phyloP scores from a whole-genome alignment of 2,797 vertebrate species.

The Phataginus tetradactyla region DNA sequence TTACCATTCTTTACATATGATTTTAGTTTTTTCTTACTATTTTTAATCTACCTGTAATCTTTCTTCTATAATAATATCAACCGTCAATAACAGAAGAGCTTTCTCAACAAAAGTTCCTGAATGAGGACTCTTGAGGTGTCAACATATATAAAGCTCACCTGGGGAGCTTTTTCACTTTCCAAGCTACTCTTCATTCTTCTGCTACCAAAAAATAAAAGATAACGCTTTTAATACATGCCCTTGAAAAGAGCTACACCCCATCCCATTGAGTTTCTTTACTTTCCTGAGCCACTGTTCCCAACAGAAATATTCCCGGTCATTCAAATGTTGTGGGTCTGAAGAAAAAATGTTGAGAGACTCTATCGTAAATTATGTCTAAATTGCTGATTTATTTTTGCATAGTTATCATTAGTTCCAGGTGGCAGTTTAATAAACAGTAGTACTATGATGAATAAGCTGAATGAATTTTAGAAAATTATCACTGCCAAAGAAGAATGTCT shows the following conservation, averaged over 20 bases:
- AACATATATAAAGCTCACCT: not conserved
- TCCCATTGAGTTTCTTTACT: not conserved
- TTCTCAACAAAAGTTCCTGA: not conserved
- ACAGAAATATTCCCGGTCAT: not conserved
- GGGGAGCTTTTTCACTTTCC: not conserved
- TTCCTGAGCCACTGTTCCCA: not conserved
- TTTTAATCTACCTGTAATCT: not conserved
- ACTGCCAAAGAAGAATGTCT: constrained; percentile 41
- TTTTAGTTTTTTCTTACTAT: not conserved
- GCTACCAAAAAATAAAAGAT: not conserved
- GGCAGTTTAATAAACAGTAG: constrained; percentile 64
- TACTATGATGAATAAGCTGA: constrained; percentile 71
- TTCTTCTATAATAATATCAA: not conserved
- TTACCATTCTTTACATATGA: not conserved
- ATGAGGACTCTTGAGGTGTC: not conserved
- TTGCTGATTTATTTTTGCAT: constrained; percentile 59
- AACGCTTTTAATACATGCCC: not conserved
- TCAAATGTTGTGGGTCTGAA: not conserved
- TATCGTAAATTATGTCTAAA: constrained; percentile 43
- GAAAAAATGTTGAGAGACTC: not conserved
- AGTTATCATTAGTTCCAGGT: constrained; percentile 62
- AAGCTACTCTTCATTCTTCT: not conserved
- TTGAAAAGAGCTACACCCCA: not conserved
- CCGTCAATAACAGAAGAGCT: not conserved
- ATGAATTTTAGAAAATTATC: constrained; percentile 73